Base-by-base conservation (phyloP, 2,888 invertebrate species). In the Microctonus aethiopoides region DNA sequence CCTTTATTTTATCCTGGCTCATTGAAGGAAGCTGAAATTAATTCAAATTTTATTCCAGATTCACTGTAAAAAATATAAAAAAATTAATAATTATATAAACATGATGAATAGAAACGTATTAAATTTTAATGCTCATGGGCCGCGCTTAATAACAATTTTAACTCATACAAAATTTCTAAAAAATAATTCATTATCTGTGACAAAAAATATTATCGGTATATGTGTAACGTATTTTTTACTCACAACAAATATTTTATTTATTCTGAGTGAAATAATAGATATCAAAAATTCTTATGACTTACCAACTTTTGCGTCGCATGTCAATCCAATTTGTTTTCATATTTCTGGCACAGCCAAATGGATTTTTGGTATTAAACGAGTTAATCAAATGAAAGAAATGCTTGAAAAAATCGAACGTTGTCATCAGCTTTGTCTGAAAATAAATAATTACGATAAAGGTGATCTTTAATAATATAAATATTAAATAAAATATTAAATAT, bases 281-380 rank as follows among this genome's bases (percentile, higher is more conserved):
- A 70, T 73, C 1, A 68, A 57, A 32, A 67, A 61, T 26, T 67
- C 24, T 29, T 59, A 54, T 10, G 70, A 76, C 39, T 57, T 78
- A 1, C 63, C 74, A 24, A 68, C 36, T 36, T 67, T 78, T 13
- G 76, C 78, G 4, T 72, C 69, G n/a, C 65, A 71, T 24, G 70
- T 76, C 2, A 75, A 75, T 11, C 70, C 74, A 0, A 34, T 78
- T 29, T 29, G 29, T 29, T 62, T 79, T 36, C 79, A 80, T 29
- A 13, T 67, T 6, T 67, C 68, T 5, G 79, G 77, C 13, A 60
- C 76, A 10, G 22, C 74, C 6, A 79, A 79, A 62, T 80, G 80
- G 80, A 68, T 66, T 13, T 78, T 75, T 39, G 77, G 76, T 56
- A 74, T 78, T 16, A 62, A 41, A 29, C 75, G 68, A 41, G 39